Evolutionary conservation across 2,113 vertebrate genomes (phyloP).

Genomic region (Acrocephalus kingi): DNA sequence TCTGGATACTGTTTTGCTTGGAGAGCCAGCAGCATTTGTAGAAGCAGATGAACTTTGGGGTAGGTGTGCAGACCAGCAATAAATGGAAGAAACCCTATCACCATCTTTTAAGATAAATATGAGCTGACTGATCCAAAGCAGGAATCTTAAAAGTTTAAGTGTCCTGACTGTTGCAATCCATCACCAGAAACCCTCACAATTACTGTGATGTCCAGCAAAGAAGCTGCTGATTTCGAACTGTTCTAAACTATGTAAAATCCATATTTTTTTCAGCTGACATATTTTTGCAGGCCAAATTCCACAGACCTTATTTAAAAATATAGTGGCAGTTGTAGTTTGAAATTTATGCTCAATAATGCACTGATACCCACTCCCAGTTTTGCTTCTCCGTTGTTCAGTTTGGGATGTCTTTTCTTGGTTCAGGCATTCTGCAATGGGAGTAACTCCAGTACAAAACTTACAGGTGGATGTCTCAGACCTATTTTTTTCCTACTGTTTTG

Average conservation of each 20-base stretch:
- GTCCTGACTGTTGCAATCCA: background rate
- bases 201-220: background rate
- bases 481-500: background rate
- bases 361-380: background rate
- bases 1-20: background rate
- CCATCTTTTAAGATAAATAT: background rate
- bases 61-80: background rate
- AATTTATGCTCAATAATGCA: background rate
- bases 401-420: background rate
- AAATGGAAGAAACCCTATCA: background rate
- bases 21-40: background rate
- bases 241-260: background rate
- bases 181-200: background rate
- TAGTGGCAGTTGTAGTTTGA: background rate
- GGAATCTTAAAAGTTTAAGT: background rate
- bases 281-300: background rate
- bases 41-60: background rate
- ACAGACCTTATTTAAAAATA: background rate
- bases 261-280: background rate
- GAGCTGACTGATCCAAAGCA: background rate
- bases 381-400: accelerated
- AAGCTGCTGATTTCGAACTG: background rate
- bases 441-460: background rate
- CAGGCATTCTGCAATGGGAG: background rate
- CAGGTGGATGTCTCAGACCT: background rate